A percentile compares a stretch with the other conserved stretches of the same genome.
Evolutionary conservation across 2,888 invertebrate species (phyloP).

Genomic region (Creontiades dilutus): DNA sequence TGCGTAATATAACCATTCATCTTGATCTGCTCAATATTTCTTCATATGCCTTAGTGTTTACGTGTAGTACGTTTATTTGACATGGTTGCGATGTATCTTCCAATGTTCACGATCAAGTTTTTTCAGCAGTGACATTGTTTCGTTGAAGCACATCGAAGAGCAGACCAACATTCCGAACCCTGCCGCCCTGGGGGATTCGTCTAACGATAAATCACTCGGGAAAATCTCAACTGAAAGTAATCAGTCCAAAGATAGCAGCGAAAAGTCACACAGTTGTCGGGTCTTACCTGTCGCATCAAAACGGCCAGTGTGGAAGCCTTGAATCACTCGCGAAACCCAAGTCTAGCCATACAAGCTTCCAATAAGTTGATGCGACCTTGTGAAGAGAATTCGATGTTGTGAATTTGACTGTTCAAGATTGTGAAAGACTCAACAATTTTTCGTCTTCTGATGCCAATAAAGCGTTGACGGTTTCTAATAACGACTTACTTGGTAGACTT

Average conservation of each 20-base stretch:
- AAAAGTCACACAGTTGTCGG: not conserved
- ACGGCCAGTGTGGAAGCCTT: conserved; percentile 44
- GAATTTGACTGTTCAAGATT: too few relatives aligned
- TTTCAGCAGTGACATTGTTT: conserved; percentile 34
- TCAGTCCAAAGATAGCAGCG: too few relatives aligned
- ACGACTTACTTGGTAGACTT: too few relatives aligned
- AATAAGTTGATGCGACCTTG: too few relatives aligned
- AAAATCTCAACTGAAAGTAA: not conserved
- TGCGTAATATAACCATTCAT: too few relatives aligned
- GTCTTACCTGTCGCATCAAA: not conserved
- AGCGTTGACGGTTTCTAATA: too few relatives aligned
- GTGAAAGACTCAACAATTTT: too few relatives aligned
- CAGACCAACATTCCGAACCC: conserved; percentile 40
- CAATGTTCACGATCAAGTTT: not conserved
- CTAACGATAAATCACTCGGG: not conserved
- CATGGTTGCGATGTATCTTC: not conserved
- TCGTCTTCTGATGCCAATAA: too few relatives aligned
- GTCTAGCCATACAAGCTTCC: not conserved
- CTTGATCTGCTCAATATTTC: too few relatives aligned
- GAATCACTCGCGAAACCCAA: not conserved
- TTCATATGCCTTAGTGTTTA: too few relatives aligned
- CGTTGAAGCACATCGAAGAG: conserved; percentile 26
- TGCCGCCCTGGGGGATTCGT: not conserved
- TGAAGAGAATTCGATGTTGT: too few relatives aligned
- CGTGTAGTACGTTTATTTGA: too few relatives aligned